These are phyloP conservation scores for Metacarcinus magister DNA, from an alignment of 2,888 invertebrate genomes.

Conservation along the genomic window DNA sequence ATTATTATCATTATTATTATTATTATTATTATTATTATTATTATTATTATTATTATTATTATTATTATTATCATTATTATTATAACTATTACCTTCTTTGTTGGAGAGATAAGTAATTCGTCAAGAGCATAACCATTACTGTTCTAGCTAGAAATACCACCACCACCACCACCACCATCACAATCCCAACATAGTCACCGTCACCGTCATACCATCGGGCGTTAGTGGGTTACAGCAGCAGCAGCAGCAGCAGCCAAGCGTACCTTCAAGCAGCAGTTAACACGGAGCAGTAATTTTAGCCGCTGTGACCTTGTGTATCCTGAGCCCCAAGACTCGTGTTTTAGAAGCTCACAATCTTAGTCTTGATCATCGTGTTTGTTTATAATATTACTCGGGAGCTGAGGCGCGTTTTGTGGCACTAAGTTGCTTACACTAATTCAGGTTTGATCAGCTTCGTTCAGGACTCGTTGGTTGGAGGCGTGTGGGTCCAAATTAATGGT, in stretches of 20 bases:
- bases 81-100: not conserved
- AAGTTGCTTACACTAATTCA: not conserved
- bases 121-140: not conserved
- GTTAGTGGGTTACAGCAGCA: not conserved
- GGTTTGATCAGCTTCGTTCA: not conserved
- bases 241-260: not conserved
- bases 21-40: not conserved
- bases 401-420: not conserved
- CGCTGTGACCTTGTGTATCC: not conserved
- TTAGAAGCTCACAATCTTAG: not conserved
- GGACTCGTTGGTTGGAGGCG: not conserved
- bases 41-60: slow-evolving; percentile 43
- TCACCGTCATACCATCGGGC: not conserved
- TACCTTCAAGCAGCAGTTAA: not conserved
- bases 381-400: not conserved
- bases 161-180: not conserved
- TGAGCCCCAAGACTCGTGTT: not conserved
- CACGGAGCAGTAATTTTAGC: not conserved
- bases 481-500: not conserved
- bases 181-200: not conserved
- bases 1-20: not conserved
- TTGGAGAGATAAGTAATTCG: not conserved
- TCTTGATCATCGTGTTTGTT: not conserved
- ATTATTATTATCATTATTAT: not conserved
- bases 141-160: not conserved